Conservation (phyloP, 2,888 invertebrate species). For the Meiosimyza platycephala region DNA sequence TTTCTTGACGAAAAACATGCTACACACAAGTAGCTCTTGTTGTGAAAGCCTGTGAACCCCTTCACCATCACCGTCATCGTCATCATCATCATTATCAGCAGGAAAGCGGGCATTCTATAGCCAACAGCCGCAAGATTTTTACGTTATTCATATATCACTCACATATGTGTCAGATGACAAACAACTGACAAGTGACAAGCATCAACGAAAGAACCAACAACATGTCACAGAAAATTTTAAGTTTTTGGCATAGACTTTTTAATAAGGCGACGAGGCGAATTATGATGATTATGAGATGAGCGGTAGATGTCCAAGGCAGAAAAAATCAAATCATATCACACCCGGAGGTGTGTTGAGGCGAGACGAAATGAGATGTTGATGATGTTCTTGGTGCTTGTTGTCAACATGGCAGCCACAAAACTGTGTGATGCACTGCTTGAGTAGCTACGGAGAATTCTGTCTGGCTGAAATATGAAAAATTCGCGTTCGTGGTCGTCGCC, state of each 20-base stretch:
- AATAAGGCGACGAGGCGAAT: slow-evolving; percentile 54
- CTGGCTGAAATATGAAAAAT: not conserved
- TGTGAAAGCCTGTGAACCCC: slow-evolving; percentile 30
- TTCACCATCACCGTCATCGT: slow-evolving; percentile 30
- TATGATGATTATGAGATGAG: slow-evolving; percentile 55
- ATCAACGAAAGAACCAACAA: slow-evolving; percentile 50
- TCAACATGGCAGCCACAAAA: slow-evolving; percentile 15
- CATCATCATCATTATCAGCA: slow-evolving; percentile 36
- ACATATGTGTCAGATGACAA: slow-evolving; percentile 63
- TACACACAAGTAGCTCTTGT: slow-evolving; percentile 43
- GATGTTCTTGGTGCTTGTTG: not conserved
- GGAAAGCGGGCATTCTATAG: slow-evolving; percentile 28
- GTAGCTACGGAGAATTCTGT: slow-evolving; percentile 10
- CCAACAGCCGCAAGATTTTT: slow-evolving; percentile 52
- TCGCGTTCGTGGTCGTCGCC: not conserved
- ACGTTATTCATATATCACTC: slow-evolving; percentile 62
- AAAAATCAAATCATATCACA: not conserved
- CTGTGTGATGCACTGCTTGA: slow-evolving; percentile 22
- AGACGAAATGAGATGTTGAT: not conserved
- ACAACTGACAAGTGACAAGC: slow-evolving; percentile 65
- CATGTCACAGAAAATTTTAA: slow-evolving; percentile 40
- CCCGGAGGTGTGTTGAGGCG: not conserved
- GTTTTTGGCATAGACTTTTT: slow-evolving; percentile 48
- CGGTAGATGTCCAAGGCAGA: slow-evolving; percentile 8
- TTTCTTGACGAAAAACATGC: slow-evolving; percentile 62